Evolutionary conservation across 2,113 vertebrate genomes (phyloP).

Genomic region (Silurus meridionalis): DNA sequence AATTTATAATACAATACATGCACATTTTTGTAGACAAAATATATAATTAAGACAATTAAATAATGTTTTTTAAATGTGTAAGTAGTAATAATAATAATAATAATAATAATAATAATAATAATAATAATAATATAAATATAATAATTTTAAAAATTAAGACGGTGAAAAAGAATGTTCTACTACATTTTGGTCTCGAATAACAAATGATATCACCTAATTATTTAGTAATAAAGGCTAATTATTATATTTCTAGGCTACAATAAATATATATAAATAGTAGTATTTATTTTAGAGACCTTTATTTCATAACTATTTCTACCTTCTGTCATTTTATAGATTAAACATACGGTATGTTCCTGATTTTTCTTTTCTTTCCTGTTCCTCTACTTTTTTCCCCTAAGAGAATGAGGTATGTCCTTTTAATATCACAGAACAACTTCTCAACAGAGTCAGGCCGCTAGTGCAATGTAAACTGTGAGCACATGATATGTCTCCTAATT

Average conservation of each 20-base stretch:
- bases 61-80: no score
- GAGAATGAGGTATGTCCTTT: constrained; percentile 1
- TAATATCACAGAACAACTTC: neutral
- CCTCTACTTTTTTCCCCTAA: neutral
- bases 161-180: neutral
- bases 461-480: constrained; percentile 20
- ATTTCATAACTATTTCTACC: neutral
- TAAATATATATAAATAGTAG: neutral
- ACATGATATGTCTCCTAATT: constrained; percentile 17
- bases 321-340: neutral
- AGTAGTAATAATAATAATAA: neutral
- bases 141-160: neutral
- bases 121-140: neutral
- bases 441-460: neutral
- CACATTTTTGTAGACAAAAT: no score
- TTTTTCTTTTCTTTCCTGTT: neutral
- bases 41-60: no score
- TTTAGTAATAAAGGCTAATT: neutral
- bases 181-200: neutral
- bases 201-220: neutral
- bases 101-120: neutral
- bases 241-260: neutral
- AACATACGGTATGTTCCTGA: neutral
- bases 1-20: neutral
- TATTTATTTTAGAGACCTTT: neutral